A percentile compares a stretch with the other conserved stretches of the same genome.
These are phyloP conservation scores for Pitta sordida DNA, from an alignment of 2,113 vertebrate species.

Conservation along the genomic window DNA sequence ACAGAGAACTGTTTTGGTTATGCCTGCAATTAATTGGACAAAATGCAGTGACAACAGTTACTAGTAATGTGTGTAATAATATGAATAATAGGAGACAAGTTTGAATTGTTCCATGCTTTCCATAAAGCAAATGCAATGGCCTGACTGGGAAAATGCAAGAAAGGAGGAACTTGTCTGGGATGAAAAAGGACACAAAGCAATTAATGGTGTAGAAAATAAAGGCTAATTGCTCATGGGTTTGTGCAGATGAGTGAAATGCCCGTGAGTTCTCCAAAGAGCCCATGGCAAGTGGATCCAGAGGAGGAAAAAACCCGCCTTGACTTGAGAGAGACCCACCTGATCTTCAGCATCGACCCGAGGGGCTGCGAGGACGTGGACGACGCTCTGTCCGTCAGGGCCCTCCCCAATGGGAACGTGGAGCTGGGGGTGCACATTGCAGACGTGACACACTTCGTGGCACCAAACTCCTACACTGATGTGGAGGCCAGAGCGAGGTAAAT, in stretches of 20 bases:
- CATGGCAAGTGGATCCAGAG: constrained; percentile 76
- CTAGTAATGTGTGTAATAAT: no score
- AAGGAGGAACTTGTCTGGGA: not conserved
- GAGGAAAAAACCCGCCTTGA: constrained; percentile 64
- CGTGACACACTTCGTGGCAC: constrained; percentile 88
- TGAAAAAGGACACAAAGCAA: no score
- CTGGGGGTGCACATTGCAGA: constrained; percentile 96
- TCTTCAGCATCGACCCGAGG: constrained; percentile 94
- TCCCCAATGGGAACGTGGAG: constrained; percentile 79
- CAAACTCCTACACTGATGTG: constrained; percentile 84
- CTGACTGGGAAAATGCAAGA: not conserved
- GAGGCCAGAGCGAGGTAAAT: constrained; percentile 86
- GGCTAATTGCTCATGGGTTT: not conserved
- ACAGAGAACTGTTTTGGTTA: not conserved
- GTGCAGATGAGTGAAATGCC: constrained; percentile 91
- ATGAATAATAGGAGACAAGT: no score
- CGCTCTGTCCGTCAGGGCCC: constrained; percentile 78
- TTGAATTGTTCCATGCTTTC: not conserved
- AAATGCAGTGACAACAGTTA: not conserved
- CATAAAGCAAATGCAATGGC: not conserved
- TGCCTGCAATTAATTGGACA: not conserved
- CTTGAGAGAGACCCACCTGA: constrained; percentile 81
- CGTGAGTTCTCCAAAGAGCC: constrained; percentile 74
- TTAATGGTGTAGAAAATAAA: no score
- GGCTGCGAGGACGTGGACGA: constrained; percentile 97